Evolutionary conservation across 92 coral and sea anemone species (phyloP), one percentile per base, ranked within the genome.

Genomic region (Phenganax stokvisi): DNA sequence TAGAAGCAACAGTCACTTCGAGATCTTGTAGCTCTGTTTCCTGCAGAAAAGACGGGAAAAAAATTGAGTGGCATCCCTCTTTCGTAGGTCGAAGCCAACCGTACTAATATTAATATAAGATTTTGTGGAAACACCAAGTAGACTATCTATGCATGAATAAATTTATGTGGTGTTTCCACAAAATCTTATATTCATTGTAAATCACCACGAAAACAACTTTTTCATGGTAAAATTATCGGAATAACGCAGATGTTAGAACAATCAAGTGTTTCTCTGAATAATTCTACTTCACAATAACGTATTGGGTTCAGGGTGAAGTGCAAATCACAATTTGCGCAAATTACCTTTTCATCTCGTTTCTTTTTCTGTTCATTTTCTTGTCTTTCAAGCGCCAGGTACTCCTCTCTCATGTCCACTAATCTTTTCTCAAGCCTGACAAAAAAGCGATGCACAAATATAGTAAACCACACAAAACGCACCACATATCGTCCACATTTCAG

Each of bases 281-380:
- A 37, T 2, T 37, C 5, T 37, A 37, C 47, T 5, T 5, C 2
- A 37, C 47, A 47, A 6, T 53, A 30, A 59, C 57, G 54, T 20
- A 75, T 12, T 16, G 12, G 52, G 7, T 59, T 8, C 11, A 84
- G 20, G 61, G n/a, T 81, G 15, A 57, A 28, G 10, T 10, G 56
- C 25, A 74, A 27, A 30, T 10, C 73, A 4, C 3, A 73, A 8
- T 1, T 29, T 37, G 47, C 47, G 5, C 47, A 37, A 87, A 88
- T 62, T 86, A 94, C 98, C 83, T 91, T 82, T 75, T 94, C 97
- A 30, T 80, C 66, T 83, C 91, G 88, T 74, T 91, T 84, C 80
- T 94, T 92, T 80, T 87, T 94, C 81, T 90, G 89, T 74, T 94
- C 98, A 25, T 85, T 90, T 76, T 92, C 98, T 16, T 91, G 96